Conservation (phyloP, 2,113 vertebrate species). For the Puffinus mauretanicus region DNA sequence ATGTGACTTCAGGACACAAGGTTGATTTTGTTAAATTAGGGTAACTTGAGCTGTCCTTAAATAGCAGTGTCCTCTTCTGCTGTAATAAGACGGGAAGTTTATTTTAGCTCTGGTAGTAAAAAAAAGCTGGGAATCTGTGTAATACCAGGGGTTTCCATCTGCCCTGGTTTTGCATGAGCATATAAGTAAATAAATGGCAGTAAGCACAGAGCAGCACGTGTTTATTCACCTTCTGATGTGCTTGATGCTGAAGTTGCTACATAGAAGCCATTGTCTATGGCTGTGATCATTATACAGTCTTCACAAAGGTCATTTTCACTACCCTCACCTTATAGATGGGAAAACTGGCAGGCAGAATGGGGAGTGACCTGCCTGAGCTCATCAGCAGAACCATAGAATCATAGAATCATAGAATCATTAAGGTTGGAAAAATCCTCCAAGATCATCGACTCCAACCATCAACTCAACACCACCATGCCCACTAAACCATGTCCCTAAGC, state of each 20-base stretch:
- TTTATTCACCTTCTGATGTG: not conserved
- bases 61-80: not conserved
- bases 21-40: not conserved
- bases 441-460: too few relatives aligned
- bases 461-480: too few relatives aligned
- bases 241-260: not conserved
- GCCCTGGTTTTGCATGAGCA: not conserved
- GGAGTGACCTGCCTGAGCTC: not conserved
- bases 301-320: not conserved
- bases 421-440: too few relatives aligned
- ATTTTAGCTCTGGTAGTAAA: not conserved
- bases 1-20: not conserved
- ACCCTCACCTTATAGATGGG: not conserved
- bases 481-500: too few relatives aligned
- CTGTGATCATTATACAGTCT: not conserved
- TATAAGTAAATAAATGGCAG: not conserved
- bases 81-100: not conserved
- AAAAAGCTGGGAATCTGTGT: not conserved
- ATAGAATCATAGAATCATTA: too few relatives aligned
- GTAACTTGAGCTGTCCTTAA: not conserved
- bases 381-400: not conserved
- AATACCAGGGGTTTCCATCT: not conserved
- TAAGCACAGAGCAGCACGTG: not conserved
- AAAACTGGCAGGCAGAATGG: not conserved
- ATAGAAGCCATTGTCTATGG: not conserved